Conservation (phyloP, 1,140 invertebrate species). For the Drosophila sulfurigaster region DNA sequence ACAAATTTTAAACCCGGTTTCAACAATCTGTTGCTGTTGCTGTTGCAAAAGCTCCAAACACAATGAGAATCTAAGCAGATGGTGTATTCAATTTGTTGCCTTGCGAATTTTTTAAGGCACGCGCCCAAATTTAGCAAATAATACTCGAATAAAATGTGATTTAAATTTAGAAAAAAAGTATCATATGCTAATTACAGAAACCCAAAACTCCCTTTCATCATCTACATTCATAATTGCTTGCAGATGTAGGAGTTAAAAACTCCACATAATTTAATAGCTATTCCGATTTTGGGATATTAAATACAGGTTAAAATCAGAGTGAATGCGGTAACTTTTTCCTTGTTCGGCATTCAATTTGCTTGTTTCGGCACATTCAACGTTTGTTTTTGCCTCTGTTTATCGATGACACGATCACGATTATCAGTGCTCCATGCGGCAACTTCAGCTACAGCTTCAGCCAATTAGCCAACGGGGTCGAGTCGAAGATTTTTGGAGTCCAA, state of each 20-base stretch:
- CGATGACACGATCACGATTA: constrained; percentile 59
- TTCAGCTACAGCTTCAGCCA: constrained; percentile 47
- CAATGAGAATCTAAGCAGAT: constrained; percentile 62
- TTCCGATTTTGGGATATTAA: constrained; percentile 21
- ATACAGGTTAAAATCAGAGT: constrained; percentile 45
- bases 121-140: constrained; percentile 39
- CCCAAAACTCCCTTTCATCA: constrained; percentile 47
- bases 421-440: constrained; percentile 19
- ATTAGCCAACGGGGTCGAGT: constrained; percentile 49
- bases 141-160: constrained; percentile 36
- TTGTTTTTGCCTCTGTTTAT: constrained; percentile 56
- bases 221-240: constrained; percentile 38
- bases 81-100: constrained; percentile 35
- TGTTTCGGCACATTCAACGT: constrained; percentile 22
- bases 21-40: constrained; percentile 59
- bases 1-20: constrained; percentile 61
- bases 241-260: constrained; percentile 16
- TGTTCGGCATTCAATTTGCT: constrained; percentile 43
- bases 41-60: constrained; percentile 65
- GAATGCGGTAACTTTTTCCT: constrained; percentile 13
- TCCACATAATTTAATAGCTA: neutral
- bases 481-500: constrained; percentile 1
- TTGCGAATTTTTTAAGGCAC: constrained; percentile 40
- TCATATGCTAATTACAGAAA: constrained; percentile 40
- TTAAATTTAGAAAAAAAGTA: constrained; percentile 5